Evolutionary conservation across 2,113 vertebrate species (phyloP).

Genomic region (Cyphomyrus plagiostoma): DNA sequence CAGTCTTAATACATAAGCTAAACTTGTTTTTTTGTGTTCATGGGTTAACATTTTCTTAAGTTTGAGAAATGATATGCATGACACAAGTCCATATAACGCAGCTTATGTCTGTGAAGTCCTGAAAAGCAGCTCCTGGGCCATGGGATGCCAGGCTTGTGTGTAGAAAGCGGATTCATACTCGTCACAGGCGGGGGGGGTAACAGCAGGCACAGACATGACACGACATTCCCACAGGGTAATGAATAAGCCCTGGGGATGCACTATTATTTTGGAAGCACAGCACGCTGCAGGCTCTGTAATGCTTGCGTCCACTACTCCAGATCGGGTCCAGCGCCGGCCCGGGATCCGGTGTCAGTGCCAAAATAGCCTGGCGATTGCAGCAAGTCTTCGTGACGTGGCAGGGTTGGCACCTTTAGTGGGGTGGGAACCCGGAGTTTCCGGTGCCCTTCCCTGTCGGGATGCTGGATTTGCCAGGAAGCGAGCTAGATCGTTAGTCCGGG

Average conservation of each 20-base stretch:
- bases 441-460: background rate
- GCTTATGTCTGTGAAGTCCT: background rate
- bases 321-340: background rate
- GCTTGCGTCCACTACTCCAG: background rate
- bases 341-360: background rate
- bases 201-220: constrained; percentile 41
- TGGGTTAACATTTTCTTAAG: background rate
- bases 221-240: background rate
- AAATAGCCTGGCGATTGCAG: background rate
- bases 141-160: background rate
- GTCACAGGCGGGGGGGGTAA: constrained; percentile 32
- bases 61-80: background rate
- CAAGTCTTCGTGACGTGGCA: background rate
- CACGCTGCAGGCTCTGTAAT: background rate
- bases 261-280: background rate
- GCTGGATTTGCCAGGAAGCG: constrained; percentile 2
- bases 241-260: background rate
- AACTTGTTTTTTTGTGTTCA: background rate
- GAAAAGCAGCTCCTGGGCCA: background rate
- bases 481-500: background rate
- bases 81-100: background rate
- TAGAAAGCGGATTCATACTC: constrained; percentile 35
- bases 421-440: background rate
- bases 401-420: background rate
- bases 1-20: background rate